A percentile compares a stretch with the other conserved stretches of the same genome.
Evolutionary conservation across 2,113 vertebrate genomes (phyloP).

Genomic region (Saccopteryx bilineata): DNA sequence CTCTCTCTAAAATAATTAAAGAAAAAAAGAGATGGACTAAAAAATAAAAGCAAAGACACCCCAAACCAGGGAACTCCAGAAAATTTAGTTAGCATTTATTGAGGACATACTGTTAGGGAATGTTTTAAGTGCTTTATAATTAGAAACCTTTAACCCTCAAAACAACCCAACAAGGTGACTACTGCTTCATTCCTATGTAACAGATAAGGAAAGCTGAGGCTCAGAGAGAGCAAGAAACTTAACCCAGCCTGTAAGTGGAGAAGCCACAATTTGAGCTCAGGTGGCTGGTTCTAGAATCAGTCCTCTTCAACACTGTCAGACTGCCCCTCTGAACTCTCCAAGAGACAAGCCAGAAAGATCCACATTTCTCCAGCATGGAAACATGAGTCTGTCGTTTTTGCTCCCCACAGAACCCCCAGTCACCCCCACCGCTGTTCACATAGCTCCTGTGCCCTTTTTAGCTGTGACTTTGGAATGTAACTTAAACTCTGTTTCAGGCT

Average conservation of each 20-base stretch:
- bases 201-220: neutral
- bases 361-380: neutral
- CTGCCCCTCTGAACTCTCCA: neutral
- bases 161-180: neutral
- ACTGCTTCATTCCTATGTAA: neutral
- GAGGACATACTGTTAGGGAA: neutral
- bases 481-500: neutral
- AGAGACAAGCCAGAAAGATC: neutral
- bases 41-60: neutral
- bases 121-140: neutral
- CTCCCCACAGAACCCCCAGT: neutral
- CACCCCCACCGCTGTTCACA: neutral
- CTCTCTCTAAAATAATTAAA: too few species aligned
- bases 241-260: neutral
- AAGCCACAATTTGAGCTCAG: neutral
- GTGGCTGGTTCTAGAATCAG: neutral
- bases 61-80: neutral
- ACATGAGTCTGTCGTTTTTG: neutral
- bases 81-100: neutral
- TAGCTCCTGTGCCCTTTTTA: neutral
- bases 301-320: neutral
- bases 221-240: neutral
- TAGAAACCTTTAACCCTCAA: slow-evolving; percentile 5
- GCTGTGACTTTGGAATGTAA: neutral
- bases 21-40: neutral